Evolutionary conservation across 2,113 vertebrate species (phyloP), one percentile per base, ranked within the genome.

Genomic region (Corythaeola cristata): DNA sequence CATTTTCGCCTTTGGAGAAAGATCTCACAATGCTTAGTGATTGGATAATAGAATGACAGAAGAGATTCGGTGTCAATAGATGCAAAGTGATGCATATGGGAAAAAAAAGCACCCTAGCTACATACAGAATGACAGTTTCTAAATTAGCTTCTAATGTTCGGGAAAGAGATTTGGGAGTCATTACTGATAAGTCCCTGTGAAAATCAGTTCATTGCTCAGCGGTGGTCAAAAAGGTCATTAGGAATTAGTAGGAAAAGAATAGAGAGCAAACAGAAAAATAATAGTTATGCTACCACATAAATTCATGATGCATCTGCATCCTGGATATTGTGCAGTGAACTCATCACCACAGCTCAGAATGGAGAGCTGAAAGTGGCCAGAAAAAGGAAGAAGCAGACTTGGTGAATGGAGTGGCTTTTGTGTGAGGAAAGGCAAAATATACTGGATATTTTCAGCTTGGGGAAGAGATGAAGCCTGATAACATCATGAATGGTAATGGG

Each of bases 1-100:
- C 53, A 69, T 96, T 96, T 96, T 88, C 6, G 2, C 69, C 87
- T 89, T 95, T 76, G 17, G 45, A 93, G 89, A 93, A 76, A 74
- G 35, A 62, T 88, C 69, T 82, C 59, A 93, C 94, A 96, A 89
- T 89, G 45, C 89, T 79, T 89, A 76, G 87, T 95, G 96, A 96
- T 82, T 96, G 89, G 37, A 45, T 49, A 89, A 88, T 85, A 53
- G 66, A 88, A 89, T 53, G 66, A 79, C 24, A 55, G 62, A 89
- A 94, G 74, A 83, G 91, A 97, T 95, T 91, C 71, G 88, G 58
- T 79, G 87, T 75, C 84, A 85, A 62, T 89, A 91, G 59, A 95
- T 89, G 81, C 74, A 89, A 93, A 95, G 58, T 82, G 66, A 89
- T 95, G 62, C 69, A 68, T 58, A n/a, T 20, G 53, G 21, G 20